phyloP scores from a whole-genome alignment of 2,113 vertebrate genomes.

The Cheirogaleus medius region DNA sequence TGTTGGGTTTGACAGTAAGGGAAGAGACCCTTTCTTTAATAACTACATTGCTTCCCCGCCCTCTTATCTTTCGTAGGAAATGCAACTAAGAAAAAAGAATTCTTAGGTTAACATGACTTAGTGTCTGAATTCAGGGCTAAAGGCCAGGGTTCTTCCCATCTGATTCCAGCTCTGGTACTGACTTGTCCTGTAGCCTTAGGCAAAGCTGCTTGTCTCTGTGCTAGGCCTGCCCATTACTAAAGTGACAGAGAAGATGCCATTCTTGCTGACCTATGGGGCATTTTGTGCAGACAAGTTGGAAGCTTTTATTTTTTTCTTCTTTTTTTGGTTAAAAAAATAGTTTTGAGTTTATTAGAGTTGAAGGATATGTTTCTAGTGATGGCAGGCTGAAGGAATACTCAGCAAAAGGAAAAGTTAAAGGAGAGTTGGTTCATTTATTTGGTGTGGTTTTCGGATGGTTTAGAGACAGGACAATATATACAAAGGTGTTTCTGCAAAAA shows the following conservation, averaged over 20 bases:
- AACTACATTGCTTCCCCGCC: neutral
- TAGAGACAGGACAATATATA: neutral
- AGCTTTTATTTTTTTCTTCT: neutral
- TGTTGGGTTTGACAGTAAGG: neutral
- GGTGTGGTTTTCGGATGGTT: neutral
- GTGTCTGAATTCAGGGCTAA: conserved; percentile 46
- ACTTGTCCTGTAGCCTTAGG: conserved; percentile 60
- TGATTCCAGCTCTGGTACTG: conserved; percentile 19
- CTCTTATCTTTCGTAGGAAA: neutral
- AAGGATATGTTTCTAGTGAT: neutral
- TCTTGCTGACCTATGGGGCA: neutral
- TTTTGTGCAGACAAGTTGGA: conserved; percentile 32
- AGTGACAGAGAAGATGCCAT: conserved; percentile 43
- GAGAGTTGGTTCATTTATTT: conserved; percentile 25
- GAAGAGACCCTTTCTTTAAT: neutral
- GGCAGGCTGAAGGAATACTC: conserved; percentile 33
- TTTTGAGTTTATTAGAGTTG: conserved; percentile 6
- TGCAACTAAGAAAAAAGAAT: neutral
- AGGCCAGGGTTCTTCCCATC: conserved; percentile 48
- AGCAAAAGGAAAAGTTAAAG: neutral
- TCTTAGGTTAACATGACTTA: conserved; percentile 21
- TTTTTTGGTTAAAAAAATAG: neutral
- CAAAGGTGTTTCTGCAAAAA: conserved; percentile 19
- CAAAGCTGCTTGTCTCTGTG: conserved; percentile 8
- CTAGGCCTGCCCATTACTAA: conserved; percentile 27